Base-by-base conservation (phyloP, 2,888 invertebrate species). In the Ophraella communa region DNA sequence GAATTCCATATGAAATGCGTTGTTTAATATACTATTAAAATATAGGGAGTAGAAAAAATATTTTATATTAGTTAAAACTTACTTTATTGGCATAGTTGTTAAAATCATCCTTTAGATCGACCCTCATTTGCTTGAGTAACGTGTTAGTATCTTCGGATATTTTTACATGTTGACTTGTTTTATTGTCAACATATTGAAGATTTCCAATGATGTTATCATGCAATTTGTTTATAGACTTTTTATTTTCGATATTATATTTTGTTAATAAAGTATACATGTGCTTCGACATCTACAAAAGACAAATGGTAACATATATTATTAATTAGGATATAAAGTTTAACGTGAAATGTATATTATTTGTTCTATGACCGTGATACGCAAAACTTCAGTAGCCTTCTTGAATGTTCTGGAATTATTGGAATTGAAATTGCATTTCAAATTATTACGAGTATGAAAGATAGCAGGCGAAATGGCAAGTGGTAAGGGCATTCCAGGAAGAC, bases 71-170 rank as follows among this genome's bases (percentile, higher is more conserved):
- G 5, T 14, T 11, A 21, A 24, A 27, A 49, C 49, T 70, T 72
- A 79, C 79, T 75, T 80, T 80, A 55, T 76, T 77, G 5, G 79
- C 79, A 62, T 80, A 79, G 45, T 72, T 75, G 49, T 79, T 79
- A 27, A 79, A 72, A 59, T 79, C 77, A 35, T 77, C 74, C 55
- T 77, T 74, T 21, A 79, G 44, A 53, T 78, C 77, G 1, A 63
- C 68, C 57, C 74, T 76, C 60, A 76, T 70, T n/a, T 62, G 55
- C 55, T 67, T 65, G 14, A 73, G 66, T 33, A 69, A 51, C 3
- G 64, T 35, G 39, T 72, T 70, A 23, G 62, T 72, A n/a, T 67
- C 69, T 7, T 69, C 63, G 4, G 65, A 57, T 39, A 64, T 61
- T 47, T 61, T 62, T 23, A 62, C 39, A 20, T 67, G 65, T 35